Evolutionary conservation across 1,140 invertebrate species (phyloP), one percentile per base, ranked within the genome.

Genomic region (Delia radicum): DNA sequence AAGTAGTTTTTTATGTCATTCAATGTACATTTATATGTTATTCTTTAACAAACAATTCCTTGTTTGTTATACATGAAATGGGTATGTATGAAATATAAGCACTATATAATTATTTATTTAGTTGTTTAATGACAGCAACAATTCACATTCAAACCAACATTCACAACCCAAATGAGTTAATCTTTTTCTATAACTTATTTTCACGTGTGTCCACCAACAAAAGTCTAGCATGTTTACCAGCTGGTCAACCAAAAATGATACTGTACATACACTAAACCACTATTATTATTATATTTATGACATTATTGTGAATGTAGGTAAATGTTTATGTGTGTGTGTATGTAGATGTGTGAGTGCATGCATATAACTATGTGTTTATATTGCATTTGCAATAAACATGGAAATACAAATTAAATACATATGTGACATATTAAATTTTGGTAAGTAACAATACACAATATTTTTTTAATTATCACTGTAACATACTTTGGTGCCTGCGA

Each of bases 381-480:
- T 37, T 37, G 33, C 13, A 10, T 15, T 48, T 69, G 31, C 65
- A 28, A 69, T 69, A 69, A 69, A 33, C 65, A 33, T 69, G 65
- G 29, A 33, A 33, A 69, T 69, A 69, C 37, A 69, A 69, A 69
- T 69, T 69, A 69, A 69, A 69, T 69, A 31, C 65, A 69, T 29
- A 69, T 69, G 65, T 69, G 65, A 69, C 65, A 69, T 69, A 33
- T 69, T 69, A 55, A 55, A 21, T 55, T 55, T n/a, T n/a, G n/a
- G n/a, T n/a, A n/a, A n/a, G n/a, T n/a, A n/a, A n/a, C n/a, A n/a
- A n/a, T n/a, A n/a, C n/a, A n/a, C n/a, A n/a, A n/a, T n/a, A n/a
- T n/a, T n/a, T n/a, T n/a, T n/a, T n/a, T n/a, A n/a, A n/a, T n/a
- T n/a, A n/a, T n/a, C n/a, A n/a, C n/a, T n/a, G n/a, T n/a, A n/a